Base-by-base conservation (phyloP, 2,888 invertebrate genomes). In the Synanthedon myopaeformis region DNA sequence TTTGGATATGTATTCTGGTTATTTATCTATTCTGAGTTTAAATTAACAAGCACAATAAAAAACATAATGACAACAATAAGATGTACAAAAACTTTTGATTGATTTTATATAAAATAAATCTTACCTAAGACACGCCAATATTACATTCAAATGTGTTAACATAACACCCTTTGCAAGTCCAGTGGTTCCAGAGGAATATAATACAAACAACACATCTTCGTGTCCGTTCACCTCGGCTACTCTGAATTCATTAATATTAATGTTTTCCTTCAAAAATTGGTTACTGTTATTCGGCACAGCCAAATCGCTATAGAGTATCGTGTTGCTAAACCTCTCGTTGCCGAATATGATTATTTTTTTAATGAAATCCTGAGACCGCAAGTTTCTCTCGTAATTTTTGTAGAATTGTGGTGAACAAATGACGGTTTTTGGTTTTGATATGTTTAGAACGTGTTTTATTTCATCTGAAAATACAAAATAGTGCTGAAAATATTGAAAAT, bases 101-200 rank as follows among this genome's bases (percentile, higher is more conserved):
- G n/a, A n/a, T n/a, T n/a, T n/a, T n/a, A n/a, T n/a, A n/a, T n/a
- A 35, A 35, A 35, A 35, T 6, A 35, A 35, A 35, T 35, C 82
- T 69, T 65, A 81, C 81, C 70, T 11, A 42, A 53, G 56, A 61
- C 70, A 63, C 0, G 64, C 58, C 49, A 65, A 53, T 0, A 83
- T 54, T 0, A 75, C 59, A 60, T 79, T 83, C 0, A 71, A 53
- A 59, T 85, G 84, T 0, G 82, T 74, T 17, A 75, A 35, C 73
- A 80, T 72, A 0, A 84, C 85, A 3, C 83, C 85, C 59, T 85
- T 85, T 0, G 83, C 78, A 51, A 84, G 8, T 0, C 85, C 84
- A 0, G 84, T 84, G 0, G 85, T 85, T 0, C 85, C 85, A 2
- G 84, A 85, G 0, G 85, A 85, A 55, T 82, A 84, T 28, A 83